phyloP scores from a whole-genome alignment of 2,888 invertebrate genomes.

The Polyommatus iphigenia region DNA sequence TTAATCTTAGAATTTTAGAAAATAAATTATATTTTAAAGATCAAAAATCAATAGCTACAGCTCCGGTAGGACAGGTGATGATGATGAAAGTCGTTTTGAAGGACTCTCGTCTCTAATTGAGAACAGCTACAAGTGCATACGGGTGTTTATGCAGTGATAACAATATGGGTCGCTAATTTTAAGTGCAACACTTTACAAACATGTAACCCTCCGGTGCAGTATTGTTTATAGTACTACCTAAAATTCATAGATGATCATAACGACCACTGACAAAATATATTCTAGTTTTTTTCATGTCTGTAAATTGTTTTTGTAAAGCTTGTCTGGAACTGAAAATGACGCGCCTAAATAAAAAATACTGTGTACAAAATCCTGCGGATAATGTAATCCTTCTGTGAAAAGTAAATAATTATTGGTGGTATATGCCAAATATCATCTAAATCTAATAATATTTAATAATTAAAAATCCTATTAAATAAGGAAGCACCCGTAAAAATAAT shows the following conservation, averaged over 20 bases:
- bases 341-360: too few species aligned
- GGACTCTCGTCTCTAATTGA: not conserved
- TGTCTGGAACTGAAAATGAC: not conserved
- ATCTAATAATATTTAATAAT: too few species aligned
- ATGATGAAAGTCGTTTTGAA: not conserved
- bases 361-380: too few species aligned
- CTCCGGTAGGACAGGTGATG: not conserved
- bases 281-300: too few species aligned
- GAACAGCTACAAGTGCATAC: conserved; percentile 21
- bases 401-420: too few species aligned
- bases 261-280: not conserved
- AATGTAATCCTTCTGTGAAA: too few species aligned
- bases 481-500: not conserved
- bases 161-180: conserved; percentile 19
- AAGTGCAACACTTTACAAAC: not conserved
- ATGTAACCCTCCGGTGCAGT: not conserved
- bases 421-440: too few species aligned
- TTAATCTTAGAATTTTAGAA: too few species aligned
- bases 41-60: too few species aligned
- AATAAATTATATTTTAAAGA: too few species aligned
- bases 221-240: not conserved
- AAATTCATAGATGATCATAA: not conserved
- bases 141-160: conserved; percentile 27
- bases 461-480: not conserved
- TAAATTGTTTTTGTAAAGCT: not conserved